Percentiles rank a stretch among this genome's conserved stretches.
These are phyloP conservation scores for Hermaeophaga mercurialis DNA, from an alignment of 2,888 invertebrate species.

Conservation along the genomic window DNA sequence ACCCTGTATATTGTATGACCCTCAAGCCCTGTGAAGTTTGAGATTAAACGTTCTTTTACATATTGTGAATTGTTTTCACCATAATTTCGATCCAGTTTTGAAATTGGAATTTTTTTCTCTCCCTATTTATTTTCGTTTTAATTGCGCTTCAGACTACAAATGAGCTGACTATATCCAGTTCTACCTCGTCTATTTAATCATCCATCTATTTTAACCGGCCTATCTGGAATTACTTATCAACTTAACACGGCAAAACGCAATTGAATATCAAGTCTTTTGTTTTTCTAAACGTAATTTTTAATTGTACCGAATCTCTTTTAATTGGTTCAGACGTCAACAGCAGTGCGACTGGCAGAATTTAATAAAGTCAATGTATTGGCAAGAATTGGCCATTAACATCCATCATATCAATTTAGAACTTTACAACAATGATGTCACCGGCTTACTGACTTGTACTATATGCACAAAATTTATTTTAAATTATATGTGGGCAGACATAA, in stretches of 20 bases:
- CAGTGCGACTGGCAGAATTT: conserved; percentile 36
- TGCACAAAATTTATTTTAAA: conserved; percentile 27
- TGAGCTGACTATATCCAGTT: too few relatives aligned
- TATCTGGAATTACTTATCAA: not conserved
- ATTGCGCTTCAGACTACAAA: too few relatives aligned
- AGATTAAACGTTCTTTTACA: too few relatives aligned
- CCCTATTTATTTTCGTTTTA: too few relatives aligned
- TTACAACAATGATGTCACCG: conserved; percentile 37
- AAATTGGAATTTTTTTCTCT: too few relatives aligned
- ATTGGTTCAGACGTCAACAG: conserved; percentile 30
- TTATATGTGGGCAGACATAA: conserved; percentile 23
- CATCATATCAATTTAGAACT: conserved; percentile 36
- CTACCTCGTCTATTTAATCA: too few relatives aligned
- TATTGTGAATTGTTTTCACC: too few relatives aligned
- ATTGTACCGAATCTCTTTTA: conserved; percentile 24
- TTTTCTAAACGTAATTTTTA: conserved; percentile 9
- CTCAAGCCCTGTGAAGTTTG: too few relatives aligned
- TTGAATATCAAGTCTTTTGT: conserved; percentile 10
- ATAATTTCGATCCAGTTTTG: too few relatives aligned
- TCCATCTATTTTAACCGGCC: too few relatives aligned
- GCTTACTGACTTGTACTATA: conserved; percentile 30
- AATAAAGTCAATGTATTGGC: conserved; percentile 35
- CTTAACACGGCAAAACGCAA: not conserved
- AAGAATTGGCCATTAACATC: conserved; percentile 37
- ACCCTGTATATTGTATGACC: too few relatives aligned